phyloP scores from a whole-genome alignment of 1,140 invertebrate genomes.

The Dinoponera quadriceps region DNA sequence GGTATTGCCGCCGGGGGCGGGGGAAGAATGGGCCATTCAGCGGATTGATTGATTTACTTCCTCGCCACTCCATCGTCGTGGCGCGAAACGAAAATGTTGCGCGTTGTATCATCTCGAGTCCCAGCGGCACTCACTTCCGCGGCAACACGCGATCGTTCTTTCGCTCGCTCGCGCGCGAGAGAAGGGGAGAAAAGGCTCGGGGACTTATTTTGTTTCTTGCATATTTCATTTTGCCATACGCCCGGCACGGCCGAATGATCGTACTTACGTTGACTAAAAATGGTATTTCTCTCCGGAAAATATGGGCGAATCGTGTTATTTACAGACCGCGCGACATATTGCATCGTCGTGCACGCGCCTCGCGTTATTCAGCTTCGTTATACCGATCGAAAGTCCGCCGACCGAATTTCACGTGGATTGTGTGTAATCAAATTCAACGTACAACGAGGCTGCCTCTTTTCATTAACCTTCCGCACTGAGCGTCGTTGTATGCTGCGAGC shows the following conservation, averaged over 20 bases:
- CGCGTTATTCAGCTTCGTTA: constrained; percentile 46
- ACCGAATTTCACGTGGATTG: constrained; percentile 33
- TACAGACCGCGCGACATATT: constrained; percentile 48
- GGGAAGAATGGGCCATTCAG: constrained; percentile 70
- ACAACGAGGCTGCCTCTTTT: constrained; percentile 16
- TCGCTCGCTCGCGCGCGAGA: background rate
- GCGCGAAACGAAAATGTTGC: constrained; percentile 54
- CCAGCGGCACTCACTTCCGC: constrained; percentile 13
- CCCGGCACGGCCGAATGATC: constrained; percentile 26
- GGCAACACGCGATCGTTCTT: constrained; percentile 22
- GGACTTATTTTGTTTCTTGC: background rate
- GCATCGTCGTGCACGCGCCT: constrained; percentile 17
- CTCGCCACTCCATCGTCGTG: constrained; percentile 45
- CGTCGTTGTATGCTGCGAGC: background rate
- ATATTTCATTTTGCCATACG: constrained; percentile 5
- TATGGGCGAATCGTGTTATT: constrained; percentile 44
- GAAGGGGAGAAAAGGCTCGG: background rate
- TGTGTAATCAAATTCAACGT: constrained; percentile 32
- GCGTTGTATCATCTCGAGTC: constrained; percentile 49
- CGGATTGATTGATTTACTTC: constrained; percentile 74
- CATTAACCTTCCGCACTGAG: constrained; percentile 7
- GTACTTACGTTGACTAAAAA: constrained; percentile 48
- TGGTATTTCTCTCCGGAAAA: constrained; percentile 43
- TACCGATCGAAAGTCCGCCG: constrained; percentile 45
- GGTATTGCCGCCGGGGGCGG: constrained; percentile 66